A percentile compares a stretch with the other conserved stretches of the same genome.
Evolutionary conservation across 64 coral and sea anemone genomes (phyloP).

Genomic region (Pachyseris speciosa): DNA sequence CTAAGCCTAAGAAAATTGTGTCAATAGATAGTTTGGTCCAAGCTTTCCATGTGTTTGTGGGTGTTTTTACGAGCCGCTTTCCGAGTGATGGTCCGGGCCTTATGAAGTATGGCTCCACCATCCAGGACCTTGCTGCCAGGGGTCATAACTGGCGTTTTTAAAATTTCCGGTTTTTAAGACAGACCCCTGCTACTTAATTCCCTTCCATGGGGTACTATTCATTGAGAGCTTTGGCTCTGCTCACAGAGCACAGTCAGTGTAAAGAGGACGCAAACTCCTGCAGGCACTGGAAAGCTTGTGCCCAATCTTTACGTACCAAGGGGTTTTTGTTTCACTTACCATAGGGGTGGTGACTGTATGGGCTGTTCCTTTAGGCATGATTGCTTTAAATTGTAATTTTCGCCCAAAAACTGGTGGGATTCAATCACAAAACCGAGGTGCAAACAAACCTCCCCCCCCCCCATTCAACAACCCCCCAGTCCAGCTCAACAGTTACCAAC

Average conservation of each 20-base stretch:
- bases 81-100: conserved; percentile 6
- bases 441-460: background rate
- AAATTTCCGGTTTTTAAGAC: conserved; percentile 34
- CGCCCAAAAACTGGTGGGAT: conserved; percentile 4
- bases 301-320: conserved; percentile 24
- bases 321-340: conserved; percentile 46
- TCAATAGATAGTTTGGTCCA: conserved; percentile 15
- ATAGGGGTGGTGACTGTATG: conserved; percentile 60
- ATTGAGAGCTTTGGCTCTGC: conserved; percentile 58
- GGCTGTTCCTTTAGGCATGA: conserved; percentile 41
- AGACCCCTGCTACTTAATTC: conserved; percentile 37
- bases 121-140: conserved; percentile 33
- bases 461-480: background rate
- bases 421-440: conserved; percentile 6
- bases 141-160: conserved; percentile 32
- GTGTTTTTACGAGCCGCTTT: conserved; percentile 25
- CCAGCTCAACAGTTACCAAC: conserved; percentile 26
- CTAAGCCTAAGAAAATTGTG: background rate
- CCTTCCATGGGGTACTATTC: conserved; percentile 54
- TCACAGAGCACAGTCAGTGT: background rate
- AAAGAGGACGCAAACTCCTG: conserved; percentile 15
- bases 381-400: conserved; percentile 57
- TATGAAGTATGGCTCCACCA: conserved; percentile 41
- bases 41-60: conserved; percentile 62
- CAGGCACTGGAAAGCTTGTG: background rate